phyloP scores from a whole-genome alignment of 2,113 vertebrate genomes.

The Cercocebus atys region DNA sequence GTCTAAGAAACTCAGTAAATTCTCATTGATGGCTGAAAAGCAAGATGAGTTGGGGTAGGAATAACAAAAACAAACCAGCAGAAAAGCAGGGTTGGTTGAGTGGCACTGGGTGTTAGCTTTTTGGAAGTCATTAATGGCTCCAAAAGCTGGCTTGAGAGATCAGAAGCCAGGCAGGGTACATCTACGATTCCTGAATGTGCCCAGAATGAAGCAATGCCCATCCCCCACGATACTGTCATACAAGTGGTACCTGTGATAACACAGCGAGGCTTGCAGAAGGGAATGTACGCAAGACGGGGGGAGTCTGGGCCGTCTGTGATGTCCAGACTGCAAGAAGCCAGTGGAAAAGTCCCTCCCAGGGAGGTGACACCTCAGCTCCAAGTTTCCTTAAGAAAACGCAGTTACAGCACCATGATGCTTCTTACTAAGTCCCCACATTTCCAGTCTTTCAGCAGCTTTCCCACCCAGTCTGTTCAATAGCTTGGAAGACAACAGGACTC shows the following conservation, averaged over 20 bases:
- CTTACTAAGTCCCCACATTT: neutral
- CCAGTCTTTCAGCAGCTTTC: neutral
- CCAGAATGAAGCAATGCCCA: neutral
- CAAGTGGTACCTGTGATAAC: neutral
- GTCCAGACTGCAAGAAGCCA: neutral
- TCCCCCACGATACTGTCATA: rapidly evolving
- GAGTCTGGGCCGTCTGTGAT: neutral
- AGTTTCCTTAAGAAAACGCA: neutral
- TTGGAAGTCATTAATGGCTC: neutral
- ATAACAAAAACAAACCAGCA: neutral
- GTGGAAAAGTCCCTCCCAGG: neutral
- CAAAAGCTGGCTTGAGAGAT: neutral
- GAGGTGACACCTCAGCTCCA: neutral
- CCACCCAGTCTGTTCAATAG: neutral
- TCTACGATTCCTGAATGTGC: neutral
- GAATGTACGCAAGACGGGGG: no score
- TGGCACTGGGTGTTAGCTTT: neutral
- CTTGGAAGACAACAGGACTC: neutral
- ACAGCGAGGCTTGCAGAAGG: neutral
- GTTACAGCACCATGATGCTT: neutral
- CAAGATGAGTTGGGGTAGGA: neutral
- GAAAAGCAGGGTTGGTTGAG: neutral
- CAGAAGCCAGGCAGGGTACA: neutral
- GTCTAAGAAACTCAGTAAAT: slow-evolving; percentile 34
- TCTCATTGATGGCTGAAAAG: neutral